Percentiles rank a stretch among this genome's conserved stretches.
These are phyloP conservation scores for Scaptomyza tumidula DNA, from an alignment of 2,888 invertebrate species.

Conservation along the genomic window DNA sequence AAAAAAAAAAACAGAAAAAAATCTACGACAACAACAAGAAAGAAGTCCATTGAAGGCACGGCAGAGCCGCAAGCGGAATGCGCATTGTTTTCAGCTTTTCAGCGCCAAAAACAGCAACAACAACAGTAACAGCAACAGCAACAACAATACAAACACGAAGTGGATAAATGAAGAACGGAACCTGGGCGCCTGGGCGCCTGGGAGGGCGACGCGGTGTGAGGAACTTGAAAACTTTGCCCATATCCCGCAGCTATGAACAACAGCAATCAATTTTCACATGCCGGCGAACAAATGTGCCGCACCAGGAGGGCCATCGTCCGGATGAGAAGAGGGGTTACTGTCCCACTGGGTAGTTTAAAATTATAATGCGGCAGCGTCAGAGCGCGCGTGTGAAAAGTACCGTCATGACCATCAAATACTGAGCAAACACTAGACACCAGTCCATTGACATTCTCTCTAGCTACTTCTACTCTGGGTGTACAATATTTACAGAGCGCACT, in stretches of 20 bases:
- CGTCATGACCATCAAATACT: conserved; percentile 56
- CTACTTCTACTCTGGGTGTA: conserved; percentile 33
- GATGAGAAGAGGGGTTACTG: conserved; percentile 1
- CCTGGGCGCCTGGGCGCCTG: conserved; percentile 33
- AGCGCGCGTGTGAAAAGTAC: conserved; percentile 52
- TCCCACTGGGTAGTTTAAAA: conserved; percentile 67
- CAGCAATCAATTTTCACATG: conserved; percentile 80
- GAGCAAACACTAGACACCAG: conserved; percentile 48
- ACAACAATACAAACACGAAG: conserved; percentile 7
- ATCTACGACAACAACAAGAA: conserved; percentile 16
- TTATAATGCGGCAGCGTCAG: conserved; percentile 63
- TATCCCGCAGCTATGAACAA: conserved; percentile 80
- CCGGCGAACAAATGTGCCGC: conserved; percentile 77
- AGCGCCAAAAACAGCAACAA: conserved; percentile 67
- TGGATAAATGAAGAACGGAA: conserved; percentile 34
- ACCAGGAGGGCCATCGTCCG: conserved; percentile 57
- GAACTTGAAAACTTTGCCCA: conserved; percentile 78
- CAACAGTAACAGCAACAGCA: conserved; percentile 42
- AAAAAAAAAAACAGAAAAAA: conserved; percentile 28
- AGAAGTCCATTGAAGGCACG: conserved; percentile 69
- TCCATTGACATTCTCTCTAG: conserved; percentile 8
- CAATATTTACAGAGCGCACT: conserved; percentile 72
- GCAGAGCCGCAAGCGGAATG: conserved; percentile 78
- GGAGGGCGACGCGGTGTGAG: conserved; percentile 40
- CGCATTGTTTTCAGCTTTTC: conserved; percentile 79